A percentile compares a stretch with the other conserved stretches of the same genome.
Evolutionary conservation across 2,888 invertebrate genomes (phyloP).

Genomic region (Notocelia uddmanniana): DNA sequence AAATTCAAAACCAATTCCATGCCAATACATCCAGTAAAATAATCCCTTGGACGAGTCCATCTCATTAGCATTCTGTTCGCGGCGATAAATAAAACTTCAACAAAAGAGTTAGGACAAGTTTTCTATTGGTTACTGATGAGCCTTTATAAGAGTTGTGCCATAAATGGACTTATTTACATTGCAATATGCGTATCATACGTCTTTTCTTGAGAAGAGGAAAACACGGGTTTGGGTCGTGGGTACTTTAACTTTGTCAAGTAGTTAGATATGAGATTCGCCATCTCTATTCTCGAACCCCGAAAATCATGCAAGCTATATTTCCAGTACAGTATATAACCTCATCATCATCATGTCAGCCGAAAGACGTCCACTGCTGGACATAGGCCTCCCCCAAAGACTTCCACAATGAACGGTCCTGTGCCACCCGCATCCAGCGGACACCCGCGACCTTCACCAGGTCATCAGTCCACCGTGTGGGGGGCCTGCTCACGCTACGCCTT

Average conservation of each 20-base stretch:
- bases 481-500: too few species aligned
- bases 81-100: conserved; percentile 40
- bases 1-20: background rate
- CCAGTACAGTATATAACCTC: too few species aligned
- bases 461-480: too few species aligned
- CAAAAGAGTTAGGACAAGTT: conserved; percentile 42
- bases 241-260: conserved; percentile 27
- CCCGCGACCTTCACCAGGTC: too few species aligned
- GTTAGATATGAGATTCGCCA: conserved; percentile 4
- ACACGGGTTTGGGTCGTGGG: conserved; percentile 8
- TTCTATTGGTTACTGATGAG: conserved; percentile 48
- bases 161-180: background rate
- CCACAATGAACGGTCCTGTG: too few species aligned
- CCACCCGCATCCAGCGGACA: too few species aligned
- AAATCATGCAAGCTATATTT: too few species aligned
- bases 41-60: background rate
- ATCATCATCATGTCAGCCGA: too few species aligned
- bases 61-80: conserved; percentile 49
- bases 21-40: background rate
- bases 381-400: too few species aligned
- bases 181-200: background rate
- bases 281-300: background rate
- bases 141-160: conserved; percentile 6
- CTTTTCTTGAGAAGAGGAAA: background rate
- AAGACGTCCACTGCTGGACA: too few species aligned